phyloP scores from a whole-genome alignment of 2,113 vertebrate genomes.

The Eulemur macaco region DNA sequence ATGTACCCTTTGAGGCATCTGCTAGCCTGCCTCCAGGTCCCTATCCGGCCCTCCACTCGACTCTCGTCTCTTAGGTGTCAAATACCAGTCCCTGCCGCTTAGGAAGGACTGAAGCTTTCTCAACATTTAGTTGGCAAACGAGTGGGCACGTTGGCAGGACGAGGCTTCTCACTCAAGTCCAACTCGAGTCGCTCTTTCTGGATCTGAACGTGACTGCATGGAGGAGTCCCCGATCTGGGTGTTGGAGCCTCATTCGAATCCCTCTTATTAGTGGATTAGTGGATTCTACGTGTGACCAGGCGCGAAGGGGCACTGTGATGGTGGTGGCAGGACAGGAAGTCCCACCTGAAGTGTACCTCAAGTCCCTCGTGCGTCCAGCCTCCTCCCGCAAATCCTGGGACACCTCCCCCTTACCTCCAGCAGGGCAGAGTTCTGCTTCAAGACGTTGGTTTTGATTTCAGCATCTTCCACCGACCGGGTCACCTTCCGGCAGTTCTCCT shows the following conservation, averaged over 20 bases:
- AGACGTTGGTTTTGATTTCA: conserved; percentile 80
- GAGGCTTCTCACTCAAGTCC: neutral
- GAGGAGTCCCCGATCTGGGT: neutral
- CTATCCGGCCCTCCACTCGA: neutral
- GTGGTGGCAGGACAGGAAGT: too few species aligned
- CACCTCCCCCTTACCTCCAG: conserved; percentile 69
- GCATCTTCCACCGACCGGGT: conserved; percentile 78
- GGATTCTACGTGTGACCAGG: neutral
- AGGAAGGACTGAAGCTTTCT: neutral
- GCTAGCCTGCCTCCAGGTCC: neutral
- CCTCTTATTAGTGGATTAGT: neutral
- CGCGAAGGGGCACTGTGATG: neutral
- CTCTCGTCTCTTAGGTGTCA: neutral
- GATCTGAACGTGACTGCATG: neutral
- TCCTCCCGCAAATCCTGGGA: neutral
- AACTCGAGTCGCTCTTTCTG: neutral
- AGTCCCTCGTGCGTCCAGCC: fast-evolving
- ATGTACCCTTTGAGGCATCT: neutral
- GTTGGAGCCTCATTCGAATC: neutral
- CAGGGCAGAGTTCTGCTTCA: conserved; percentile 80
- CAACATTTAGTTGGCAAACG: neutral
- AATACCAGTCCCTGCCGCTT: neutral
- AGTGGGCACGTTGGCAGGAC: neutral
- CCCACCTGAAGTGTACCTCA: neutral
- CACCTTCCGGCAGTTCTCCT: conserved; percentile 82